Base-by-base conservation (phyloP, 2,888 invertebrate species). In the Cynaeus angustus region DNA sequence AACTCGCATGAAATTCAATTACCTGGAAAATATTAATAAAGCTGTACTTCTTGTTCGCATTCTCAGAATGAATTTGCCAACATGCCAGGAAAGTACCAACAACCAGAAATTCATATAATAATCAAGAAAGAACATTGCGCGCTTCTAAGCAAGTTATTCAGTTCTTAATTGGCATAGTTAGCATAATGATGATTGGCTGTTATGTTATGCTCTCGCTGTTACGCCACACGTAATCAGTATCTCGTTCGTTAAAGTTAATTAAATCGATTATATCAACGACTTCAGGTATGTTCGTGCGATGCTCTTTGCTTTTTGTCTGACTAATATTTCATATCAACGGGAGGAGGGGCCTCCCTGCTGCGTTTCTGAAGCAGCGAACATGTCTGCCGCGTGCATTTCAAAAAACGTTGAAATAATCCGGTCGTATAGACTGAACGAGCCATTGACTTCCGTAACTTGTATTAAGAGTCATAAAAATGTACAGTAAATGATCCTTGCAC, bases 151-250 rank as follows among this genome's bases (percentile, higher is more conserved):
- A 41, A 62, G 64, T 70, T 64, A 67, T 67, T 67, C 48, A 64
- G 64, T 46, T 67, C 67, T 55, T 67, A 64, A 58, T 64, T 61
- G 64, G 56, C 66, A 64, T 71, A 71, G 68, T 71, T 72, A 62
- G 66, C 68, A 67, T 73, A 75, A 75, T 70, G 73, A 73, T 73
- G 75, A 75, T 75, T 73, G 73, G 73, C 72, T 71, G 70, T 69
- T 66, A 65, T 66, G 70, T 65, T 69, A 66, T 68, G 68, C 70
- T 69, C 66, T 56, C 71, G 43, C 62, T 66, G 62, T 67, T 71
- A 69, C 58, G 70, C 68, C 64, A 72, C 65, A 69, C 66, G 68
- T 67, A 74, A 71, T 72, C 72, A 62, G 61, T 8, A 70, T 61
- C 66, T 43, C 41, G 30, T 66, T 69, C 59, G 66, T 69, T 69